Conservation (phyloP, 2,888 invertebrate genomes). For the Sarcophaga rosellei region DNA sequence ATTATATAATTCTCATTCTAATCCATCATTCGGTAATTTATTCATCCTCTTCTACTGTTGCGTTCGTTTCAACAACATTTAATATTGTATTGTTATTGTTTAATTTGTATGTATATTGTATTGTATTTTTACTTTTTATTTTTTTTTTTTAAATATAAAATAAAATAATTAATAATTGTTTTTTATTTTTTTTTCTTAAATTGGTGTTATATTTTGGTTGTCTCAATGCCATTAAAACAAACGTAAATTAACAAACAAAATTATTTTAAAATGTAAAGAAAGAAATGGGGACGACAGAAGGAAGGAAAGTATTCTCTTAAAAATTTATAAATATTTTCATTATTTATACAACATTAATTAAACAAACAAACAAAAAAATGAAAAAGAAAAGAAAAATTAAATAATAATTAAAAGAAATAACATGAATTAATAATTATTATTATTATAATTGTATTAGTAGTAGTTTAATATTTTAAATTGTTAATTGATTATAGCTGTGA, state of each 20-base stretch:
- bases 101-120: slow-evolving; percentile 8
- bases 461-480: slow-evolving; percentile 17
- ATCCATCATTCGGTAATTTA: not conserved
- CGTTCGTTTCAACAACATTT: slow-evolving; percentile 6
- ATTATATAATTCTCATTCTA: not conserved
- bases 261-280: not conserved
- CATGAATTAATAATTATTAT: not conserved
- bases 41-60: not conserved
- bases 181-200: not conserved
- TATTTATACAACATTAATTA: not conserved
- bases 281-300: not conserved
- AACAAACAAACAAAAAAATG: no score
- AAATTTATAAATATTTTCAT: slow-evolving; percentile 22
- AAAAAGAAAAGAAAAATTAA: not conserved
- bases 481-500: slow-evolving; percentile 48
- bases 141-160: not conserved
- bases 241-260: not conserved
- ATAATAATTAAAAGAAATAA: slow-evolving; percentile 2
- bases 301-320: not conserved
- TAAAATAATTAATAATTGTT: not conserved
- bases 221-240: slow-evolving; percentile 24
- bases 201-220: slow-evolving; percentile 3
- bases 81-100: not conserved
- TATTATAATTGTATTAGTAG: not conserved
- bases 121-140: not conserved